Percentiles rank a stretch among this genome's conserved stretches.
Evolutionary conservation across 2,888 invertebrate genomes (phyloP).

Genomic region (Pandemis corylana): DNA sequence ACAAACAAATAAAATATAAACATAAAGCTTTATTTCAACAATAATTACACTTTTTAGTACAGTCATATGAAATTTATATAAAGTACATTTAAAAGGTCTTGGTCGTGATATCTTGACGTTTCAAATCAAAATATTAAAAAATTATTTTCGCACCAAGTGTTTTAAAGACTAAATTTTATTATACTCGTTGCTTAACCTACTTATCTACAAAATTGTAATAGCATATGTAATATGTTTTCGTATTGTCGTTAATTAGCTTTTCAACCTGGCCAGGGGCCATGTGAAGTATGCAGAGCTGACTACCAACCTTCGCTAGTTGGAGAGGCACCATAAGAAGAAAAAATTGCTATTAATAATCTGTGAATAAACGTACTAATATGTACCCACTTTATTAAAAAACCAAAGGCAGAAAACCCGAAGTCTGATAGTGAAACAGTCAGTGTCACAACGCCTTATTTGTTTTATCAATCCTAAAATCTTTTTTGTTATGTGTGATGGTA

Average conservation of each 20-base stretch:
- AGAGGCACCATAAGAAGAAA: too few relatives aligned
- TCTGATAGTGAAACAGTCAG: not conserved
- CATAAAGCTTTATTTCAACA: constrained; percentile 78
- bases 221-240: not conserved
- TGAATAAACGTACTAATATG: too few relatives aligned
- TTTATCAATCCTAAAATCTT: not conserved
- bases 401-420: too few relatives aligned
- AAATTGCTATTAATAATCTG: too few relatives aligned
- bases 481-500: not conserved
- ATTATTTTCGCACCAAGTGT: constrained; percentile 16
- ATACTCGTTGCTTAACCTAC: constrained; percentile 38
- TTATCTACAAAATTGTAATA: constrained; percentile 37
- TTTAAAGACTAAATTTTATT: constrained; percentile 23
- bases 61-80: constrained; percentile 50
- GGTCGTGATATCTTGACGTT: constrained; percentile 8
- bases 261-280: too few relatives aligned
- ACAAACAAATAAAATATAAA: constrained; percentile 51
- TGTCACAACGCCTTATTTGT: not conserved
- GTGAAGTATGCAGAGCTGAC: too few relatives aligned
- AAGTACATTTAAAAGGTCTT: constrained; percentile 13
- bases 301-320: too few relatives aligned
- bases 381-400: too few relatives aligned
- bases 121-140: constrained; percentile 1
- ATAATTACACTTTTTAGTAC: constrained; percentile 73
- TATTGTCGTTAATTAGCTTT: not conserved